These are phyloP conservation scores for Prorops nasuta DNA, from an alignment of 1,140 invertebrate species.

Conservation along the genomic window DNA sequence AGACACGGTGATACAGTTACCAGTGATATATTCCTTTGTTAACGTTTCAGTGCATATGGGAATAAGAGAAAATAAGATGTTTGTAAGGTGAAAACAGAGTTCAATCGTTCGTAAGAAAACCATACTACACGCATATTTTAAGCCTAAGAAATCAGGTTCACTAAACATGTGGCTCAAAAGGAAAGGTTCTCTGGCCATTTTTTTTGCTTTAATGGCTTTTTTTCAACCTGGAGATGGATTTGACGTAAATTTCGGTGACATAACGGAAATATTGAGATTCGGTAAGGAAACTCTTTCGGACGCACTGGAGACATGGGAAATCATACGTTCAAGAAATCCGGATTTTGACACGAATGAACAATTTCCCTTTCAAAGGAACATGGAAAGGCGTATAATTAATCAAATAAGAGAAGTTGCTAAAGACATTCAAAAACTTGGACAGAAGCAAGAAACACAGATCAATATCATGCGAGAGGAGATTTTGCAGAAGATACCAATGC, in stretches of 20 bases:
- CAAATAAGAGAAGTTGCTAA: conserved; percentile 49
- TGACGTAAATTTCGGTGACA: conserved; percentile 61
- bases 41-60: no score
- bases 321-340: conserved; percentile 46
- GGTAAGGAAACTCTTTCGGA: conserved; percentile 61
- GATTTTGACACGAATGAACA: conserved; percentile 56
- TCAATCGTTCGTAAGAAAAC: background rate
- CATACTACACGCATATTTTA: no score
- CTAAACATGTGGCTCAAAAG: no score
- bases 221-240: no score
- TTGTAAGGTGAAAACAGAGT: background rate
- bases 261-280: conserved; percentile 62
- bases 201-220: no score
- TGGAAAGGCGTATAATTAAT: conserved; percentile 58
- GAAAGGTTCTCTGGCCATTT: no score
- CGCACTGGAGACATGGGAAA: conserved; percentile 63
- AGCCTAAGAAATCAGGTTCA: no score
- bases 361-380: conserved; percentile 58
- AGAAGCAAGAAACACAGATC: conserved; percentile 8
- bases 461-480: conserved; percentile 39
- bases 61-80: no score
- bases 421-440: conserved; percentile 44
- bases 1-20: no score
- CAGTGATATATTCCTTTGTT: no score
- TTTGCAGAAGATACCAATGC: conserved; percentile 39